Conservation (phyloP, 2,888 invertebrate species). For the Pardosa pseudoannulata region DNA sequence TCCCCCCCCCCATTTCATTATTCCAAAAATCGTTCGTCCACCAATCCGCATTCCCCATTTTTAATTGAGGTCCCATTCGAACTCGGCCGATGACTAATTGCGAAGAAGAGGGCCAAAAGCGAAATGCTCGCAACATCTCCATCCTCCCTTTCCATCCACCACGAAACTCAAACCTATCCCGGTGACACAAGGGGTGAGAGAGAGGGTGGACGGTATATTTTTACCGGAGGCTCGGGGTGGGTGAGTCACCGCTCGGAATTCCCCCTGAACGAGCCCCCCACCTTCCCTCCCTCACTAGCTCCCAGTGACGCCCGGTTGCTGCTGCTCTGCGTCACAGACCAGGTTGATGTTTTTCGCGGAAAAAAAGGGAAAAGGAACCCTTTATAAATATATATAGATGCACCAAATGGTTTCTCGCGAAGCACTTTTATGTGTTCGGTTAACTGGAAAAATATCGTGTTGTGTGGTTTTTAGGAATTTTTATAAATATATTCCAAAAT, state of each 20-base stretch:
- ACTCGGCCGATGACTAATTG: neutral
- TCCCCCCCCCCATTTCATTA: too few species aligned
- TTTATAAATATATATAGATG: neutral
- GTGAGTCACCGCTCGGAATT: neutral
- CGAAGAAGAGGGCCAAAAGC: neutral
- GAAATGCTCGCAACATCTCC: neutral
- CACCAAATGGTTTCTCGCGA: neutral
- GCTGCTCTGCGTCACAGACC: neutral
- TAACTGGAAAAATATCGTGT: too few species aligned
- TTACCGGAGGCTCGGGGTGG: neutral
- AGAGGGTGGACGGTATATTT: neutral
- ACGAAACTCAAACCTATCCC: neutral
- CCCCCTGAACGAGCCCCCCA: neutral
- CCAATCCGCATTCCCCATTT: too few species aligned
- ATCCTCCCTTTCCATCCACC: neutral
- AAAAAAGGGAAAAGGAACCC: neutral
- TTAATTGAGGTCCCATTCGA: too few species aligned
- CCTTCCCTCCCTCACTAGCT: neutral
- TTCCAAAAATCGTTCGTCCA: too few species aligned
- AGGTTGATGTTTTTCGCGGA: neutral
- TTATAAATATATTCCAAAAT: too few species aligned
- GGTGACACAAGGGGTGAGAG: neutral
- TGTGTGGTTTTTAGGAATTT: too few species aligned
- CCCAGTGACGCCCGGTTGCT: neutral
- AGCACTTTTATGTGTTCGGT: neutral